phyloP scores from a whole-genome alignment of 1,140 invertebrate species.

The Drosophila kanapiae region DNA sequence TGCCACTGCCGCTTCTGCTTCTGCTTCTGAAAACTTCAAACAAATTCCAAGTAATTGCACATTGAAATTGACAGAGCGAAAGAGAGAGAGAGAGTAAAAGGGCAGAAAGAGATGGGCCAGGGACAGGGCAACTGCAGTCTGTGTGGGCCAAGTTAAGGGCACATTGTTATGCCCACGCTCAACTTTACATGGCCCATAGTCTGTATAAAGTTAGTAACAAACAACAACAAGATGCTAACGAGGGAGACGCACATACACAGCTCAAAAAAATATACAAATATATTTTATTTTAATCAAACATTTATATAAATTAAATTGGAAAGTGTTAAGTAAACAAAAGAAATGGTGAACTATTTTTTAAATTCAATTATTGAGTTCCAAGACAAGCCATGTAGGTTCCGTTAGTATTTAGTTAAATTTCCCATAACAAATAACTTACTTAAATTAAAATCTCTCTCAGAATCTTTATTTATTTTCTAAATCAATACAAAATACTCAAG shows the following conservation, averaged over 20 bases:
- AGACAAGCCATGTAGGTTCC: no score
- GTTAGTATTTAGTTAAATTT: no score
- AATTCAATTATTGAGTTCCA: no score
- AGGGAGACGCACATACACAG: slow-evolving; percentile 23
- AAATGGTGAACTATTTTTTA: no score
- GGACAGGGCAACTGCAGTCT: slow-evolving; percentile 32
- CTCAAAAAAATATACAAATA: neutral
- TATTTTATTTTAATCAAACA: no score
- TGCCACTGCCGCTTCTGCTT: slow-evolving; percentile 22
- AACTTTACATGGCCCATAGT: slow-evolving; percentile 53
- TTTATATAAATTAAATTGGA: no score
- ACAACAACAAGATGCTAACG: slow-evolving; percentile 56
- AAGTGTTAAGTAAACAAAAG: no score
- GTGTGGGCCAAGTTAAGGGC: slow-evolving; percentile 51
- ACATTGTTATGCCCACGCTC: slow-evolving; percentile 63
- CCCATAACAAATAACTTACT: no score
- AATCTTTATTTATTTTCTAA: neutral
- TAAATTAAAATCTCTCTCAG: no score
- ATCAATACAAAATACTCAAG: neutral
- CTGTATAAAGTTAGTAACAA: slow-evolving; percentile 49
- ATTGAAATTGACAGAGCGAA: slow-evolving; percentile 62
- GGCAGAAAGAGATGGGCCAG: neutral
- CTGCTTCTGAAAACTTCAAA: slow-evolving; percentile 63
- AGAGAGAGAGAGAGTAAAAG: neutral
- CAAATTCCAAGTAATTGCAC: slow-evolving; percentile 81